Evolutionary conservation across 2,797 vertebrate genomes (phyloP).

Genomic region (Mus caroli): DNA sequence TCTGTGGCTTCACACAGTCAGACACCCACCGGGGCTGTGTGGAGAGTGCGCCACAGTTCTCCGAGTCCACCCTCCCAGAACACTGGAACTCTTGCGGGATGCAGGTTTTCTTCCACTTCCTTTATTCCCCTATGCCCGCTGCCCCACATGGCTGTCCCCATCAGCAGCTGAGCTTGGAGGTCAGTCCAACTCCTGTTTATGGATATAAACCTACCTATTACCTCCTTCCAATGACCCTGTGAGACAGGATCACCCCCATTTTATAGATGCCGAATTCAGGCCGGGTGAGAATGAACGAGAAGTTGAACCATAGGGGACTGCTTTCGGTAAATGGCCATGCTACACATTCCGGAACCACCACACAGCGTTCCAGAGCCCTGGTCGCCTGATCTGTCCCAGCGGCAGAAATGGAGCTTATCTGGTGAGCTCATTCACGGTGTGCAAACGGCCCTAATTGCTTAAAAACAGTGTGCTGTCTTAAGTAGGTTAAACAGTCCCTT

Average conservation of each 20-base stretch:
- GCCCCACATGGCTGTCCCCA: neutral
- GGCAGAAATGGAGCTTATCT: constrained; percentile 57
- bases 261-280: neutral
- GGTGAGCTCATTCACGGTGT: constrained; percentile 60
- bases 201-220: neutral
- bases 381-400: constrained; percentile 32
- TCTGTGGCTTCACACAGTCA: too few relatives aligned
- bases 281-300: neutral
- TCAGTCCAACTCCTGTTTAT: neutral
- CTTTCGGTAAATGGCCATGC: neutral
- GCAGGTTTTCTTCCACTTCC: too few relatives aligned
- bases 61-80: too few relatives aligned
- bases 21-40: too few relatives aligned
- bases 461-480: constrained; percentile 66
- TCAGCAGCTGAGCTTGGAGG: neutral
- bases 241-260: constrained; percentile 19
- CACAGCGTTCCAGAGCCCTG: neutral
- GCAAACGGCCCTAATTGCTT: constrained; percentile 70
- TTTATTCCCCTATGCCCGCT: too few relatives aligned
- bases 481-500: constrained; percentile 77
- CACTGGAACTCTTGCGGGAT: too few relatives aligned
- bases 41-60: too few relatives aligned
- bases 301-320: neutral
- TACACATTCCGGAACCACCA: constrained; percentile 31
- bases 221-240: neutral